Conservation (phyloP, 2,113 vertebrate genomes). For the Hemiscyllium ocellatum region DNA sequence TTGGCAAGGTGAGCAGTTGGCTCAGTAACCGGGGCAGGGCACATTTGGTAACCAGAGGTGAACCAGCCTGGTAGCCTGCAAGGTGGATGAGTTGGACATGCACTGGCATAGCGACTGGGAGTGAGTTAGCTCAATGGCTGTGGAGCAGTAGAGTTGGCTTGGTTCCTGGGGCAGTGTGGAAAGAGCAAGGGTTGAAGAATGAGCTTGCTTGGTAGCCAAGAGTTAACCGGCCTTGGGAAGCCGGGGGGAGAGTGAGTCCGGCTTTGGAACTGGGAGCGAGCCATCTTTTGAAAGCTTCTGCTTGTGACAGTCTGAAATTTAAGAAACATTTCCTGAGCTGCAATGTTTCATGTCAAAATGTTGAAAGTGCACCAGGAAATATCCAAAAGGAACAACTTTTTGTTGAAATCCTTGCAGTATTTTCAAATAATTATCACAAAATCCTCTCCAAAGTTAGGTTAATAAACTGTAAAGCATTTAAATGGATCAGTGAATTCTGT, state of each 20-base stretch:
- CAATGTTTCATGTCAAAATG: not conserved
- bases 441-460: not conserved
- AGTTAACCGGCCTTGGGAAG: no score
- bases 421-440: not conserved
- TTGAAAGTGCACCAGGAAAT: not conserved
- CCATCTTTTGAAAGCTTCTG: not conserved
- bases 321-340: not conserved
- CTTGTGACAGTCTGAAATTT: no score
- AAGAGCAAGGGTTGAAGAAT: no score
- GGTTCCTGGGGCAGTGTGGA: no score
- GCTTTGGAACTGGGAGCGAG: not conserved
- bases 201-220: no score
- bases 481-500: not conserved
- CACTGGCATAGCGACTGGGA: no score
- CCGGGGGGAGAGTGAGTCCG: not conserved
- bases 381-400: not conserved
- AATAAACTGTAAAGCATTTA: not conserved
- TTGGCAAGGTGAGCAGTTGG: slow-evolving; percentile 78
- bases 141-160: not conserved
- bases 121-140: not conserved
- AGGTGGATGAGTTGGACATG: no score
- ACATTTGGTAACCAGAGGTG: not conserved
- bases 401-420: not conserved
- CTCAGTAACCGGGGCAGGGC: not conserved
- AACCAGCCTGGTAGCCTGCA: no score